Evolutionary conservation across 2,888 invertebrate genomes (phyloP), one percentile per base, ranked within the genome.

Genomic region (Achlya flavicornis): DNA sequence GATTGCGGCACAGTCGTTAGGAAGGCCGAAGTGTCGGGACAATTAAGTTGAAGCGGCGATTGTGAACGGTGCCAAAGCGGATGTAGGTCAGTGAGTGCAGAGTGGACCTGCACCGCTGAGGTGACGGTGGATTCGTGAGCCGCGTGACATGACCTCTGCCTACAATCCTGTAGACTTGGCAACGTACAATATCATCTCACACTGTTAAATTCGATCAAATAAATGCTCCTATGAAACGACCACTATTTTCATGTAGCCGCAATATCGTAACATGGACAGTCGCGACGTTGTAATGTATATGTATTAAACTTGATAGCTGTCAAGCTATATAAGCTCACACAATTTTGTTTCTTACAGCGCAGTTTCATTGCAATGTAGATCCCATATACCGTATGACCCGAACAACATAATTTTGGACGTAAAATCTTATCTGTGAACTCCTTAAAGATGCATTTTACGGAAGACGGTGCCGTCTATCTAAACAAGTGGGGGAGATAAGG

Each of bases 21-120:
- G 90, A 90, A 86, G 86, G 89, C 86, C 90, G 85, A 88, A 93
- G 93, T 93, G 93, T 91, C 92, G 91, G 88, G 87, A 93, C 92
- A 93, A 93, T 93, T 93, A 93, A 93, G 92, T 91, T 92, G 92
- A 92, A 93, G 93, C 93, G 91, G 89, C 82, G 92, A 93, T 92
- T 92, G 93, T 90, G 90, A 90, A 83, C 93, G 87, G 87, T 93
- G 93, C 93, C 93, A 93, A 93, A 91, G 91, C 92, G 90, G 90
- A 93, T 92, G 84, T 93, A 93, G 93, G 93, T 93, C 93, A 93
- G 88, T 85, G 83, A 80, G 85, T 77, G 84, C 87, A 76, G 84
- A 90, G 92, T 91, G 92, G 92, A 89, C 90, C 85, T 84, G 87
- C 83, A 82, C 84, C 80, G 79, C 78, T 79, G 87, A 88, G 90